Conservation (phyloP, 2,797 vertebrate genomes). For the Graptemys geographica region DNA sequence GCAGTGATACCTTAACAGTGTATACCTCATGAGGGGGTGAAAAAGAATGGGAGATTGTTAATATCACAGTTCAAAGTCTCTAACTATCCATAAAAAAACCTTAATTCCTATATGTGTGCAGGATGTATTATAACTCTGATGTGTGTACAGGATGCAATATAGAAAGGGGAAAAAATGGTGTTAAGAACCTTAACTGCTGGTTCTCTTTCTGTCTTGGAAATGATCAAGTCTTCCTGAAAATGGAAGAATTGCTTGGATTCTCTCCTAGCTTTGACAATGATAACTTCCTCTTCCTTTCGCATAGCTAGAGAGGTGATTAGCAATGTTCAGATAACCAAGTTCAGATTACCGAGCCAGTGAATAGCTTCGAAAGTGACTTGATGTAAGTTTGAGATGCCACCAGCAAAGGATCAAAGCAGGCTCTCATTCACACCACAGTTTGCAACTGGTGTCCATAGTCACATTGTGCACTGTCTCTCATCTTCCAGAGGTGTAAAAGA, state of each 20-base stretch:
- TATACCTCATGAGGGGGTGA: neutral
- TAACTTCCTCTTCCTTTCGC: neutral
- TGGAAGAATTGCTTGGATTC: neutral
- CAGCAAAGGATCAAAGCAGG: neutral
- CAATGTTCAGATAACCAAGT: neutral
- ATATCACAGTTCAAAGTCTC: neutral
- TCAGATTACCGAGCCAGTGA: neutral
- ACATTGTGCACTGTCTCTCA: neutral
- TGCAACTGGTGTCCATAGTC: neutral
- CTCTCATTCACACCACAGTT: neutral
- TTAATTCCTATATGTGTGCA: neutral
- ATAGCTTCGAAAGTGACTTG: neutral
- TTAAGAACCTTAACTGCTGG: neutral
- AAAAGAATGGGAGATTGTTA: neutral
- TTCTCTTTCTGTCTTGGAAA: slow-evolving; percentile 33
- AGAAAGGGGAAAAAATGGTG: neutral
- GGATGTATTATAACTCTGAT: neutral
- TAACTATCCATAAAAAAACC: neutral
- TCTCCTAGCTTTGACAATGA: slow-evolving; percentile 7
- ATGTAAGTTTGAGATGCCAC: neutral
- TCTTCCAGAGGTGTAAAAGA: neutral
- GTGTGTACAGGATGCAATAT: neutral
- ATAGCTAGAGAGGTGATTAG: neutral
- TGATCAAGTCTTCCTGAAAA: neutral
- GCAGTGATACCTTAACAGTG: slow-evolving; percentile 31